phyloP scores from a whole-genome alignment of 1,140 invertebrate species.

The Panagrolaimus sp. region DNA sequence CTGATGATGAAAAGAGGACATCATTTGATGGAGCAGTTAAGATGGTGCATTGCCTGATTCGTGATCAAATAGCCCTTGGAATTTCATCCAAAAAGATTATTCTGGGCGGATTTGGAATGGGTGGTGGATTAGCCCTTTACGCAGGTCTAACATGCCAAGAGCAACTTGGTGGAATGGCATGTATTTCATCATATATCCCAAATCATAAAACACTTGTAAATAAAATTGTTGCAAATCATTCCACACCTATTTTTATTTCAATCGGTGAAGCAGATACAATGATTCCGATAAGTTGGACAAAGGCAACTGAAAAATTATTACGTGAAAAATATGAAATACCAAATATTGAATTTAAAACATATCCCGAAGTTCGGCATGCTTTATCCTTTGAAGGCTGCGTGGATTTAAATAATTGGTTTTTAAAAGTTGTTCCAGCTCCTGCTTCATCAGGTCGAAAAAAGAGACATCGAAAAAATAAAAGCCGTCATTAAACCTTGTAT shows the following conservation, averaged over 20 bases:
- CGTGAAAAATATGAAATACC: too few relatives aligned
- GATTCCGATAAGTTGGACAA: too few relatives aligned
- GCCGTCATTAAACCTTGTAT: too few relatives aligned
- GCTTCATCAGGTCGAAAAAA: too few relatives aligned
- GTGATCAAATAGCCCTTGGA: constrained; percentile 72
- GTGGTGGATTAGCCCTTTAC: constrained; percentile 54
- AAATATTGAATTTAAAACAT: too few relatives aligned
- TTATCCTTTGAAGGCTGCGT: too few relatives aligned
- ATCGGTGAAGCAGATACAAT: not conserved
- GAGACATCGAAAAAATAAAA: too few relatives aligned
- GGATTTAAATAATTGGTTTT: too few relatives aligned
- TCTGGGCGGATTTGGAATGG: constrained; percentile 67
- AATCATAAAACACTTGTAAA: not conserved
- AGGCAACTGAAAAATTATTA: too few relatives aligned
- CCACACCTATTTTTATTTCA: not conserved
- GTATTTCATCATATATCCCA: not conserved
- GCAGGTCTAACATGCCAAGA: not conserved
- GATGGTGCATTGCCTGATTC: constrained; percentile 73
- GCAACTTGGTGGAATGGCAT: constrained; percentile 1
- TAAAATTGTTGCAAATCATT: not conserved
- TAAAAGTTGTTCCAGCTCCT: too few relatives aligned
- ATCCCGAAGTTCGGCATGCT: too few relatives aligned
- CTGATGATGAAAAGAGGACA: not conserved
- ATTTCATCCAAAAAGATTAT: constrained; percentile 61
- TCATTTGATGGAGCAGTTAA: not conserved